Conservation (phyloP, 2,113 vertebrate species). For the Percopsis transmontana region DNA sequence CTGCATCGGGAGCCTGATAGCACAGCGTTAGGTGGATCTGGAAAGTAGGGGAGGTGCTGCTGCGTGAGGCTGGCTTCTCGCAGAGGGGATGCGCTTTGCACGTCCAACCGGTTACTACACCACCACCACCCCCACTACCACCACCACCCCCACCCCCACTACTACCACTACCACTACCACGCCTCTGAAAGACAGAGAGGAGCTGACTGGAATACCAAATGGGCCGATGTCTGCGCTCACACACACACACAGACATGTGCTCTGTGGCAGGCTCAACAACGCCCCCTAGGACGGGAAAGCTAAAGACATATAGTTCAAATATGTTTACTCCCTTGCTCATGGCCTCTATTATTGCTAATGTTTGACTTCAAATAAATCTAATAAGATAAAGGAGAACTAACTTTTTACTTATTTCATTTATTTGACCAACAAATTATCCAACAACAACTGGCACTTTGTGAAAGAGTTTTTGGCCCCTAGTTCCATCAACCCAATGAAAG, state of each 20-base stretch:
- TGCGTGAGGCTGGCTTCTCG: slow-evolving; percentile 24
- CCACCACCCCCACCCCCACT: slow-evolving; percentile 43
- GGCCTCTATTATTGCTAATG: no score
- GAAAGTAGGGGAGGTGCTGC: no score
- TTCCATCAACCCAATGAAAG: no score
- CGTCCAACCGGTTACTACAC: slow-evolving; percentile 42
- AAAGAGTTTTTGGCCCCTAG: no score
- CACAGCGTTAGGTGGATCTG: neutral
- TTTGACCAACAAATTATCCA: no score
- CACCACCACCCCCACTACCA: slow-evolving; percentile 44
- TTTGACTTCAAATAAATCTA: no score
- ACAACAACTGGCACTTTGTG: no score
- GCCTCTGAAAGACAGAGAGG: slow-evolving; percentile 41
- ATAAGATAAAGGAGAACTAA: no score
- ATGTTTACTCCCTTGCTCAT: no score
- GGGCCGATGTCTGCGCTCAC: slow-evolving; percentile 15
- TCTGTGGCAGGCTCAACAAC: slow-evolving; percentile 2
- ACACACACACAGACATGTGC: neutral
- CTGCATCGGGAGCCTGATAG: neutral
- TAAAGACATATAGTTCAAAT: neutral
- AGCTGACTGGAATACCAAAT: slow-evolving; percentile 65
- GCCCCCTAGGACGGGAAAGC: slow-evolving; percentile 34
- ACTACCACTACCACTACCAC: slow-evolving; percentile 47
- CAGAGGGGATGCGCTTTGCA: slow-evolving; percentile 34
- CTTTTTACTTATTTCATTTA: no score